Evolutionary conservation across 2,888 invertebrate species (phyloP).

Genomic region (Napeogenes sylphis): DNA sequence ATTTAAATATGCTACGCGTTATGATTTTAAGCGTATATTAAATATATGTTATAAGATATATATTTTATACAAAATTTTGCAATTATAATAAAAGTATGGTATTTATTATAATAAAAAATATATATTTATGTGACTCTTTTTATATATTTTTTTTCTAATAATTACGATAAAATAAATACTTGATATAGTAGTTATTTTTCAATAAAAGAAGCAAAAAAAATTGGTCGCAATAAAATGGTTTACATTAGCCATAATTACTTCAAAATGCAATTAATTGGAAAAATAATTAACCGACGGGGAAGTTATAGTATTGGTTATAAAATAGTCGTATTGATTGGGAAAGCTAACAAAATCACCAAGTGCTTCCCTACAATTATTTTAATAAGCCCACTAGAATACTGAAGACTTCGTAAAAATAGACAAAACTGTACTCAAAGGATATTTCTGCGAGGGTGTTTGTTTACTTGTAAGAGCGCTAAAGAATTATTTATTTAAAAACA

Average conservation of each 20-base stretch:
- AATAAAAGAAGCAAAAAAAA: no score
- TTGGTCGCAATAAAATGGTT: not conserved
- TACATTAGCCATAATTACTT: not conserved
- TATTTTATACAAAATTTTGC: no score
- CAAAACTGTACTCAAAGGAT: no score
- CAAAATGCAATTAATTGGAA: constrained; percentile 3
- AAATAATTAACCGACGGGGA: not conserved
- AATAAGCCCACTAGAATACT: not conserved
- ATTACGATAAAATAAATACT: no score
- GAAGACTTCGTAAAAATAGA: not conserved
- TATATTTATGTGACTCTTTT: no score
- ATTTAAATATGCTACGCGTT: not conserved
- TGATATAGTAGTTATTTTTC: no score
- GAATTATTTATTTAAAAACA: no score
- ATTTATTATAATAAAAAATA: no score
- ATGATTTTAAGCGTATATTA: constrained; percentile 2
- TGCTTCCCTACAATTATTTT: not conserved
- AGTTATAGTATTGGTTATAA: not conserved
- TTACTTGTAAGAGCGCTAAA: no score
- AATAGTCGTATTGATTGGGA: not conserved
- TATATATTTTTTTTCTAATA: no score
- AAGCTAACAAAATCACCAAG: not conserved
- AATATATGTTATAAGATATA: not conserved
- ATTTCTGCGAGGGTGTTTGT: no score
- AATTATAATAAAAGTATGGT: no score